Base-by-base conservation (phyloP, 2,797 vertebrate species). In the Sebastes minor region DNA sequence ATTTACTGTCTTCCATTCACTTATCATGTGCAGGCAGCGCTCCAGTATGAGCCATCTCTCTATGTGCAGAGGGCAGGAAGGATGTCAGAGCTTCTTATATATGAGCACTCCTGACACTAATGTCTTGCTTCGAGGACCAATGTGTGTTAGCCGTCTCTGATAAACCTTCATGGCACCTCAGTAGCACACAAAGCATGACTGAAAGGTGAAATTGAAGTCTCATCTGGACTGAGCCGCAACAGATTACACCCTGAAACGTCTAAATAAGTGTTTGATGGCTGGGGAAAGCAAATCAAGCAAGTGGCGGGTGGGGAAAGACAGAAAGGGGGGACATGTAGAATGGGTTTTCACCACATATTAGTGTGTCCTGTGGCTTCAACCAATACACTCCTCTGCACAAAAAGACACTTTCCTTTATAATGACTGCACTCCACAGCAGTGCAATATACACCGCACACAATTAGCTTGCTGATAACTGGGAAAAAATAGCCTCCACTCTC, bases 1-100 rank as follows among this genome's bases (percentile, higher is more conserved):
- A 72, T 68, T 86, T 72, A 23, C 42, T 7, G 30, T 74, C 76
- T 53, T 80, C 64, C 12, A 68, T 66, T 30, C 22, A 46, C 67
- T 75, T 80, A 53, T 85, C 55, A 25, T 33, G 60, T 64, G 38
- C 32, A 23, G 55, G 42, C 46, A 64, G 25, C 6, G 23, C 66
- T 69, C 12, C 28, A 52, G 32, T 64, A 72, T 67, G 80, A 80
- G 63, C 75, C 32, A 59, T 60, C 25, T 66, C 27, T 49, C 38
- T 63, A 35, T 56, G 27, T 27, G 60, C 59, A 18, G 14, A 49
- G 68, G 38, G 32, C 32, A 27, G 69, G 23, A 23, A 32, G 23
- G 20, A 33, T 76, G 55, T 72, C 53, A 59, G 28, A 62, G 33
- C 55, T 23, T 66, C 11, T 35, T 64, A 32, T 49, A 74, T 62